These are phyloP conservation scores for Scomber japonicus DNA, from an alignment of 2,113 vertebrate species.

Conservation along the genomic window DNA sequence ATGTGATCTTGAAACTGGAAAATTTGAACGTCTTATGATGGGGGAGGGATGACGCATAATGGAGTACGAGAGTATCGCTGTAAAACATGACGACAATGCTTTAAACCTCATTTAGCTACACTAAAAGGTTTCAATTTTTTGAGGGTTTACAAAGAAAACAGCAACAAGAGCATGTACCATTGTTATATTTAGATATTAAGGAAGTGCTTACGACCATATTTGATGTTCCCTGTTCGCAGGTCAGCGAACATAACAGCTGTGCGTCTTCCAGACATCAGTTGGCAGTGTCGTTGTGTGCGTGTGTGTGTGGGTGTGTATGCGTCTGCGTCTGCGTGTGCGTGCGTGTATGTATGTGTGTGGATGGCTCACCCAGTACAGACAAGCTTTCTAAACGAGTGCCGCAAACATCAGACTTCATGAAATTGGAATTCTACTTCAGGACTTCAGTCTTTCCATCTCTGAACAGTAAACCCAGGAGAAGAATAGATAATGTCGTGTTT, in stretches of 20 bases:
- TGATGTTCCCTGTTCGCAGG: constrained; percentile 11
- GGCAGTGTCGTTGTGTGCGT: constrained; percentile 29
- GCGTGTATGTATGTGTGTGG: not conserved
- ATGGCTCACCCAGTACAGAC: not conserved
- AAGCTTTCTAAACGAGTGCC: not conserved
- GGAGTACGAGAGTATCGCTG: not conserved
- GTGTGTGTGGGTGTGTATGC: not conserved
- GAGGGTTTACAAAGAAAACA: constrained; percentile 55
- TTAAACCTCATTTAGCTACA: constrained; percentile 32
- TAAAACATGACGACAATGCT: constrained; percentile 10
- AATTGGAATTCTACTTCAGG: constrained; percentile 45
- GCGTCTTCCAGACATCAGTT: constrained; percentile 45
- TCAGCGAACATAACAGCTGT: constrained; percentile 30
- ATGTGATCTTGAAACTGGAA: constrained; percentile 43
- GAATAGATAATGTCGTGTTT: constrained; percentile 61
- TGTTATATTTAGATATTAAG: constrained; percentile 11
- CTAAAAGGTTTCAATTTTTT: constrained; percentile 26
- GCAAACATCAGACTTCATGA: constrained; percentile 16
- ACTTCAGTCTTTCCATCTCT: constrained; percentile 43
- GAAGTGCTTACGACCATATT: constrained; percentile 6
- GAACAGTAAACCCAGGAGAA: constrained; percentile 7
- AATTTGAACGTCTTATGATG: constrained; percentile 11
- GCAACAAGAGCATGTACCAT: not conserved
- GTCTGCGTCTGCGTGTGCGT: no score
- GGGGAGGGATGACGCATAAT: not conserved